Conservation (phyloP, 2,888 invertebrate genomes). For the Athalia rosae region DNA sequence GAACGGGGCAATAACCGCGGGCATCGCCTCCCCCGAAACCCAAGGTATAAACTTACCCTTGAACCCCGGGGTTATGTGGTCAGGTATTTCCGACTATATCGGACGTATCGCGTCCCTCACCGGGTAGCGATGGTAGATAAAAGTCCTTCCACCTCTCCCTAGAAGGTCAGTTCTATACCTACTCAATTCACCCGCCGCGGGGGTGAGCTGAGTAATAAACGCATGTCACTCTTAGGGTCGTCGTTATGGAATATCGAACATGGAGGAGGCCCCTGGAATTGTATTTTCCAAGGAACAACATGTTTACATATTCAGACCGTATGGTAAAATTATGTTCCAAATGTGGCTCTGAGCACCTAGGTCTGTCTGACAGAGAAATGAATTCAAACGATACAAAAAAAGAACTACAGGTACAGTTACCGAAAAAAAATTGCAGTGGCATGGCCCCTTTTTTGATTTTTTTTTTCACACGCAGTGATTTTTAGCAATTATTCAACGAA, state of each 20-base stretch:
- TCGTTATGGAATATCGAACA: constrained; percentile 19
- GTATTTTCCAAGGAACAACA: too few species aligned
- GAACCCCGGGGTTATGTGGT: constrained; percentile 41
- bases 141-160: constrained; percentile 34
- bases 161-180: constrained; percentile 30
- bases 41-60: constrained; percentile 35
- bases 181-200: not conserved
- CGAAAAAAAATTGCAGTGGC: too few species aligned
- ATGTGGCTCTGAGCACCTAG: too few species aligned
- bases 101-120: constrained; percentile 18
- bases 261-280: not conserved
- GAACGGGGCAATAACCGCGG: constrained; percentile 36
- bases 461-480: too few species aligned
- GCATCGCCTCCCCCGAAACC: constrained; percentile 39
- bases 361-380: too few species aligned
- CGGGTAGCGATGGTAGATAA: constrained; percentile 25
- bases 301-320: too few species aligned
- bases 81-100: constrained; percentile 25
- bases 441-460: too few species aligned
- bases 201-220: not conserved
- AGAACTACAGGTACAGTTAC: too few species aligned
- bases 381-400: too few species aligned
- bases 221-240: not conserved
- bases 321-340: too few species aligned
- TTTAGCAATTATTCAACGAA: too few species aligned